Conservation (phyloP, 2,888 invertebrate genomes). For the Myopa testacea region DNA sequence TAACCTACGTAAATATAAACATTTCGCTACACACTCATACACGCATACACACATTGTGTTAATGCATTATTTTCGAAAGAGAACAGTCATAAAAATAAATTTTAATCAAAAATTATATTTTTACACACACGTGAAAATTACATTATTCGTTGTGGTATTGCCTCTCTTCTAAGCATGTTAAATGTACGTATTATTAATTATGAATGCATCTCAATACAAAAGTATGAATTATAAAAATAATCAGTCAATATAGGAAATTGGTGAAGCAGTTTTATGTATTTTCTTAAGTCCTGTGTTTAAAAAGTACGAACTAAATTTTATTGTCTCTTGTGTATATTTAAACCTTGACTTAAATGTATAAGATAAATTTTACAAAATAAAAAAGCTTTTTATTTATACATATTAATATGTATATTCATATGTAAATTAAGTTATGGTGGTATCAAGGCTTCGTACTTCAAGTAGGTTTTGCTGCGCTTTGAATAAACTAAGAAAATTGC, state of each 20-base stretch:
- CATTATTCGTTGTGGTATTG: not conserved
- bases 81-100: too few relatives aligned
- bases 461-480: too few relatives aligned
- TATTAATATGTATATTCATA: not conserved
- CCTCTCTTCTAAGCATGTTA: not conserved
- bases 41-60: not conserved
- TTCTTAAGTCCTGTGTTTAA: too few relatives aligned
- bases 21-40: not conserved
- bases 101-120: too few relatives aligned
- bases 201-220: not conserved
- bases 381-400: not conserved
- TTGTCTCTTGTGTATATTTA: not conserved
- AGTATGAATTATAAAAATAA: not conserved
- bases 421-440: too few relatives aligned
- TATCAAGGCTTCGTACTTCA: too few relatives aligned
- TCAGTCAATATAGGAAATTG: not conserved
- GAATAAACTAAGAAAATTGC: too few relatives aligned
- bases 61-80: too few relatives aligned
- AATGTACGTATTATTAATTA: not conserved
- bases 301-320: not conserved
- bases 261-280: not conserved
- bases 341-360: not conserved
- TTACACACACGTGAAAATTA: too few relatives aligned
- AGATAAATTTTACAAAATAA: not conserved
- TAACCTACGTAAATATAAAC: not conserved